Base-by-base conservation (phyloP, 2,797 vertebrate species). In the Clarias fuscus region DNA sequence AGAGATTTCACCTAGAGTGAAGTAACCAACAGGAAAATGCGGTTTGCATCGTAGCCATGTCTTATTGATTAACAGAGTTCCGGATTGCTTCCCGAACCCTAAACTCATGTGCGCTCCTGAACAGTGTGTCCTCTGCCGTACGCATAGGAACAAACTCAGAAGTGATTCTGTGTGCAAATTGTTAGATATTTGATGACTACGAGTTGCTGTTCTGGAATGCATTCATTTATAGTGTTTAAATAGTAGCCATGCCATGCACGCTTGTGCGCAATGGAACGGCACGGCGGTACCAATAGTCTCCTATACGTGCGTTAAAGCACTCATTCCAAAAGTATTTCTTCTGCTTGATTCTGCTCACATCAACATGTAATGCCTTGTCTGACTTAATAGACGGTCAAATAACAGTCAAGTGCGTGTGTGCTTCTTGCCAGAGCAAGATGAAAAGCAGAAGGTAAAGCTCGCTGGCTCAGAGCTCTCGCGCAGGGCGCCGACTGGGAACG, bases 321-420 rank as follows among this genome's bases (percentile, higher is more conserved):
- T 53, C 43, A 10, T 68, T 58, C 24, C 18, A 53, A 48, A 82
- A 68, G 40, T 82, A 14, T 6, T 56, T 68, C 64, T 81, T 62
- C 78, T 65, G 61, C 40, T 53, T 33, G 43, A 65, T 65, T 15
- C 78, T n/a, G 15, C 59, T 22, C 48, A 56, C 37, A 48, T 62
- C 59, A 43, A 78, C 30, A 43, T 61, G 83, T 48, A 18, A 84
- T 84, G 73, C 40, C n/a, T 56, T 86, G 11, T 77, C 18, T 86
- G 53, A 4, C 33, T 88, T 80, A 72, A 73, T n/a, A 56, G 68
- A 85, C 89, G 83, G n/a, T 90, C 92, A 92, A 94, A 91, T 89
- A 92, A 91, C 80, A 86, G 82, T 87, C 78, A 0, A 88, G 84
- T 89, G 88, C 83, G 81, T 91, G 88, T 93, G 82, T 70, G 59